Percentiles rank a stretch among this genome's conserved stretches.
phyloP scores from a whole-genome alignment of 2,888 invertebrate genomes.

The Catocala fraxini region DNA sequence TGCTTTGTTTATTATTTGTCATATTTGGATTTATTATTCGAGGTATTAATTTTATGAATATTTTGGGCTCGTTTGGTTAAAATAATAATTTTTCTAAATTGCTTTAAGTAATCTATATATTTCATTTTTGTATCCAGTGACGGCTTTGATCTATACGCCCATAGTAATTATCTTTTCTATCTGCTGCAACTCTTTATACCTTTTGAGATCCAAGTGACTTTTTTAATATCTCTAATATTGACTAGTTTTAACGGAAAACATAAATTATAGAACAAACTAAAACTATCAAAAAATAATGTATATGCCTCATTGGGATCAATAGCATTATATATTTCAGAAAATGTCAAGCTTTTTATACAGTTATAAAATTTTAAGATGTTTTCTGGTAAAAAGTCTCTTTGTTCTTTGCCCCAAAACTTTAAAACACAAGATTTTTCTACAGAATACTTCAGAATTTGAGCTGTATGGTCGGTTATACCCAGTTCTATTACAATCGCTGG shows the following conservation, averaged over 20 bases:
- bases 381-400: not conserved
- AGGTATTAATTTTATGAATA: not conserved
- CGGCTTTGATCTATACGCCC: not conserved
- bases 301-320: not conserved
- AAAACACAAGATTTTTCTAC: not conserved
- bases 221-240: not conserved
- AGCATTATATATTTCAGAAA: conserved; percentile 5
- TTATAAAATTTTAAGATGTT: not conserved
- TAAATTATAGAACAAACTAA: not conserved
- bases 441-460: not conserved
- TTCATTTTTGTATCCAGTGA: not conserved
- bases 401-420: not conserved
- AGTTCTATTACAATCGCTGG: not conserved
- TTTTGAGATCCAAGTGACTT: not conserved
- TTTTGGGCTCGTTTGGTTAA: conserved; percentile 3
- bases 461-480: not conserved
- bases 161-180: not conserved
- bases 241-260: not conserved
- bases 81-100: conserved; percentile 21
- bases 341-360: not conserved
- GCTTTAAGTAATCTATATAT: not conserved
- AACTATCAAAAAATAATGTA: not conserved
- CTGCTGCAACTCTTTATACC: not conserved
- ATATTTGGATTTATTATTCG: not conserved
- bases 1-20: not conserved